Conservation (phyloP, 2,797 vertebrate genomes). For the Halcyon badia region DNA sequence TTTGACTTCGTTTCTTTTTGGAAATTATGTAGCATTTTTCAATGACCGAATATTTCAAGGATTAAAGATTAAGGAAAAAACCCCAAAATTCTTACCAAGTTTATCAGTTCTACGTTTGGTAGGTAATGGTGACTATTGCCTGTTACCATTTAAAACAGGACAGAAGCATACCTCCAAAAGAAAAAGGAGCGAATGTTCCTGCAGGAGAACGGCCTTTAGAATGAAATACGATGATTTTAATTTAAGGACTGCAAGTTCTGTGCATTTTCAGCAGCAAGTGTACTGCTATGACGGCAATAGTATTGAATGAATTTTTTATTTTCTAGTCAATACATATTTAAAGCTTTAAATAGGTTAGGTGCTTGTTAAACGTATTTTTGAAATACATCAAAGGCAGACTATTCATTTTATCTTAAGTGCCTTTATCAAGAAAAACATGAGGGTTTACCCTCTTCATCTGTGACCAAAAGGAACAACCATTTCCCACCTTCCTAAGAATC, state of each 20-base stretch:
- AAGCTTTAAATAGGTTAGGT: background rate
- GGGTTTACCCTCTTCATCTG: background rate
- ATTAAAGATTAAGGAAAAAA: background rate
- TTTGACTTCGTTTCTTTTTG: background rate
- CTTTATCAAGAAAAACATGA: background rate
- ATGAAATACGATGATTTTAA: background rate
- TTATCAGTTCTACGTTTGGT: background rate
- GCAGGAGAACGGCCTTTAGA: background rate
- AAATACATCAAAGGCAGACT: background rate
- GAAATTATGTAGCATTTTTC: background rate
- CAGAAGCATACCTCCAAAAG: background rate
- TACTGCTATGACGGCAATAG: background rate
- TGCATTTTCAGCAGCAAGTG: background rate
- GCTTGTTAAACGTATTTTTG: background rate
- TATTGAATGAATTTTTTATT: background rate
- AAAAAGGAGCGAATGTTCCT: background rate
- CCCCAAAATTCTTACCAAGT: accelerated
- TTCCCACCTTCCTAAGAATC: background rate
- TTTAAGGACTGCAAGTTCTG: background rate
- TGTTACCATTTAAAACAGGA: background rate
- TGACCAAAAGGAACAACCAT: background rate
- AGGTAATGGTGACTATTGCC: background rate
- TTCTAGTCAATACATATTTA: background rate
- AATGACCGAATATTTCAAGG: background rate
- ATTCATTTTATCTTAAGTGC: background rate